Evolutionary conservation across 2,888 invertebrate genomes (phyloP), one percentile per base, ranked within the genome.

Genomic region (Xylota segnis): DNA sequence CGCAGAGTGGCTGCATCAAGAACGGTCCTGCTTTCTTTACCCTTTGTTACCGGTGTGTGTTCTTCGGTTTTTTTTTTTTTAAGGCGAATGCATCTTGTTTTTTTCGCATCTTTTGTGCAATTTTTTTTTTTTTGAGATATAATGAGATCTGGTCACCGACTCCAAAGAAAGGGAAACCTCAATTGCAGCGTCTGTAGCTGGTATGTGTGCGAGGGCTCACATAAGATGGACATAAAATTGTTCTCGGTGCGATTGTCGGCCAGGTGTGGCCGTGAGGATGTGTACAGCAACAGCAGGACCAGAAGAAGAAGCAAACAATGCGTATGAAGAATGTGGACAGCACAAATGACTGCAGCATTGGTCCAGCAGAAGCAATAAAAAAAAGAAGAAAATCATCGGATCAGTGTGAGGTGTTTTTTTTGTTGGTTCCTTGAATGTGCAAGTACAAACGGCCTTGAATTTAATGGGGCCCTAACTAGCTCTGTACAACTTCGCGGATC

Each of bases 111-210:
- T 86, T 82, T 86, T 86, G 76, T 81, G 66, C n/a, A 52, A 9
- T 50, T 58, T 65, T 72, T 86, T 74, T 74, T 68, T 68, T 14
- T 18, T 50, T 32, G 29, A 47, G 32, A 61, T 56, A 77, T 54
- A 78, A 66, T 71, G 56, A 54, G 70, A 76, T 86, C 75, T 84
- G 75, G 75, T 84, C 84, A 84, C 58, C 71, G 76, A 76, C 76
- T 68, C 23, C 34, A 50, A 72, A 72, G 86, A 86, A 86, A 82
- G 86, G 86, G 82, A 86, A 86, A 86, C 70, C 71, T 84, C 66
- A 81, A 81, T 86, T 81, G 81, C 81, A 84, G 37, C 84, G 59
- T 75, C 75, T 79, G 63, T 18, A 27, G 52, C 52, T 9, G 10
- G 29, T 71, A 29, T 66, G 56, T 56, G 27, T 71, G 29, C 16